Conservation (phyloP, 2,888 invertebrate genomes). For the Patella depressa region DNA sequence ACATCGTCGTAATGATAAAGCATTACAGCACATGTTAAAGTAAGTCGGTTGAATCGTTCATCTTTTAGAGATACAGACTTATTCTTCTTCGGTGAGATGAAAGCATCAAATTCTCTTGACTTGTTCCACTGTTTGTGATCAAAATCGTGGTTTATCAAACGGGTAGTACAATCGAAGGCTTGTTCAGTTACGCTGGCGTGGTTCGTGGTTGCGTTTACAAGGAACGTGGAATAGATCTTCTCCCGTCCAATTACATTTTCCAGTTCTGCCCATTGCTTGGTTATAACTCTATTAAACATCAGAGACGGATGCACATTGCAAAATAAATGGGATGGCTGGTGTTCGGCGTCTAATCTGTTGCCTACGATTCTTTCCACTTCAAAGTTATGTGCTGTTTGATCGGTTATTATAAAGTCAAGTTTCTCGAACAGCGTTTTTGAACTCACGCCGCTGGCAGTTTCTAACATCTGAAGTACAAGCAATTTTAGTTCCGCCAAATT, state of each 20-base stretch:
- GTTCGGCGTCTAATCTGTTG: not conserved
- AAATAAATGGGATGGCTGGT: not conserved
- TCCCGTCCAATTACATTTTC: not conserved
- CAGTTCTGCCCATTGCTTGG: not conserved
- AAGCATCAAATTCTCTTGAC: not conserved
- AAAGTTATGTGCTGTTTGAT: not conserved
- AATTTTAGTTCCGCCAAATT: not conserved
- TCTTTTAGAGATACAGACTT: conserved; percentile 22
- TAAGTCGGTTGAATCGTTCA: not conserved
- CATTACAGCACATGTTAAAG: too few species aligned
- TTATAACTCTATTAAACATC: not conserved
- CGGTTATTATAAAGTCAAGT: not conserved
- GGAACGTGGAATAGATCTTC: not conserved
- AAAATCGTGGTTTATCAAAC: not conserved
- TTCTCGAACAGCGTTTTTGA: not conserved
- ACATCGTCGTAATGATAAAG: too few species aligned
- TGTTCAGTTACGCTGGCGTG: not conserved
- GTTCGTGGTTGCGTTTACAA: not conserved
- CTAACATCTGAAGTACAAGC: not conserved
- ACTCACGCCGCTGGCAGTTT: not conserved
- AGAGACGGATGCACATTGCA: not conserved
- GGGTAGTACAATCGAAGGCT: not conserved
- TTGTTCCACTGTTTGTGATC: not conserved
- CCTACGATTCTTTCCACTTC: not conserved
- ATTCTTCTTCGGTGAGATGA: conserved; percentile 14